Evolutionary conservation across 2,113 vertebrate species (phyloP), one percentile per base, ranked within the genome.

Genomic region (Dolichotis patagonum): DNA sequence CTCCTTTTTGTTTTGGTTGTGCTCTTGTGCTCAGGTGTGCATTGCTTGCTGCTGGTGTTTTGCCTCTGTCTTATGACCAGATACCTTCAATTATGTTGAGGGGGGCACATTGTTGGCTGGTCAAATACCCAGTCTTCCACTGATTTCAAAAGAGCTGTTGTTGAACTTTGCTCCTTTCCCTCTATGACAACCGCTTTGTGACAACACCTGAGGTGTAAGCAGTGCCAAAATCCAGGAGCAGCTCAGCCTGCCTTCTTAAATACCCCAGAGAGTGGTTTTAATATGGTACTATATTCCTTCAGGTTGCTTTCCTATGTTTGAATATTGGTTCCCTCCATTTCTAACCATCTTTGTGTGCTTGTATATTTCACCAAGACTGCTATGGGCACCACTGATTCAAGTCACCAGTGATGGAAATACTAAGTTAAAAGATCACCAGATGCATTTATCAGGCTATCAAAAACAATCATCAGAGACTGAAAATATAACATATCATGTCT

Each of bases 391-490:
- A 46, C 41, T 75, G 38, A 46, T 4, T 77, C 41, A 46, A 77
- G 73, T 46, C 41, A 77, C 41, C 12, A 46, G 41, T 14, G 24
- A 30, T 16, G 26, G 11, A 6, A 77, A 77, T 28, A 77, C 41
- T 52, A 78, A 54, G 24, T 91, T 97, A 88, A 84, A 96, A 95
- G 35, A 62, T 86, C 67, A 16, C 62, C 85, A 83, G 49, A 24
- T 71, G 3, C 46, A 69, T 90, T 71, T 56, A 41, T 46, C 86
- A 71, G 63, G 16, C 69, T 78, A 86, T 85, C 46, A 89, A 94
- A 32, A 54, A 92, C 65, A 92, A 63, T 63, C 92, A 32, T 52
- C 90, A 71, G 4, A 17, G 38, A 58, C n/a, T 90, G 35, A 32
- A 93, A 84, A 88, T 75, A 32, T 49, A 38, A 24, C 38, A 30